Conservation (phyloP, 1,140 invertebrate species). For the Melanaphis sacchari region DNA sequence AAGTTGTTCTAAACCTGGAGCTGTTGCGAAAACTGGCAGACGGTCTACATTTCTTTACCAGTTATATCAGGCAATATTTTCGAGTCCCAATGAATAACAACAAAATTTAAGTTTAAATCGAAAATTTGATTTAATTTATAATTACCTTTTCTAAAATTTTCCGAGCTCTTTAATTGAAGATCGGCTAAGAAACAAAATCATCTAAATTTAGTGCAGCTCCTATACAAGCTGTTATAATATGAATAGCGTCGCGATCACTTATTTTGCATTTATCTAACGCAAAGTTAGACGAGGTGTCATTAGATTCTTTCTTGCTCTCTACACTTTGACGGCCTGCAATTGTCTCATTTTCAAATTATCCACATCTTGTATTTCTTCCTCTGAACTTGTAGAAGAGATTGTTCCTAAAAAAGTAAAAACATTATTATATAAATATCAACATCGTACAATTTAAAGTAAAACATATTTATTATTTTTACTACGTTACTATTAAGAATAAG, state of each 20-base stretch:
- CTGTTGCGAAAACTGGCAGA: background rate
- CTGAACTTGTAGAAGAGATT: background rate
- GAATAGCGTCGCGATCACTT: conserved; percentile 59
- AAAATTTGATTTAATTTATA: conserved; percentile 9
- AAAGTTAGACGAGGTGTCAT: conserved; percentile 25
- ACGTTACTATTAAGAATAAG: too few relatives aligned
- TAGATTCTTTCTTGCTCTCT: background rate
- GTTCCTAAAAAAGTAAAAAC: background rate
- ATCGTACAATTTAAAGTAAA: background rate
- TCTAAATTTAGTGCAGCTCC: conserved; percentile 57
- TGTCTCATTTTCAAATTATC: background rate
- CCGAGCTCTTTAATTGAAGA: conserved; percentile 59
- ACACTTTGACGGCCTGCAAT: background rate
- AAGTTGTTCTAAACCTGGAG: conserved; percentile 28
- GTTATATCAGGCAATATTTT: conserved; percentile 59
- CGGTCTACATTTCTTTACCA: background rate
- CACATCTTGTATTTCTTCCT: background rate
- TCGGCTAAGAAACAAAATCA: conserved; percentile 58
- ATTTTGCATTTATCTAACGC: conserved; percentile 60
- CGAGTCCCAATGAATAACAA: conserved; percentile 56
- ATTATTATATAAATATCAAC: background rate
- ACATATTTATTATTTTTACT: background rate
- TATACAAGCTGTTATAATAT: conserved; percentile 45
- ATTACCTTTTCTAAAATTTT: conserved; percentile 53
- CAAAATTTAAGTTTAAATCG: background rate